phyloP scores from a whole-genome alignment of 2,797 vertebrate species.

The Melanotaenia maccullochi region DNA sequence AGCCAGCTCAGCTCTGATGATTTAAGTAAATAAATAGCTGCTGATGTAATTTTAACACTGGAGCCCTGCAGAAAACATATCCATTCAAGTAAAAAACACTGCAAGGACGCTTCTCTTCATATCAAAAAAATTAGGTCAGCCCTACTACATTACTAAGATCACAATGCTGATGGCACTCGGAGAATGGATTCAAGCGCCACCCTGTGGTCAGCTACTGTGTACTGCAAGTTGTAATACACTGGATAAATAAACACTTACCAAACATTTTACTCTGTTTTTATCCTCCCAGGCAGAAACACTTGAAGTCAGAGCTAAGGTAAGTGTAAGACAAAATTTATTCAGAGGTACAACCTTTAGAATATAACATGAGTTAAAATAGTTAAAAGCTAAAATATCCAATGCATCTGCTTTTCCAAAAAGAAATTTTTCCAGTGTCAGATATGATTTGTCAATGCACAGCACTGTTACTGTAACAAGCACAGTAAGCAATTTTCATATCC shows the following conservation, averaged over 20 bases:
- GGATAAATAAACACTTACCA: not conserved
- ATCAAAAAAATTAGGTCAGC: conserved; percentile 66
- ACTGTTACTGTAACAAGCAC: conserved; percentile 38
- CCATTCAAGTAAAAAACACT: conserved; percentile 29
- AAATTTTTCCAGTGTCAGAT: conserved; percentile 2
- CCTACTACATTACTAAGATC: conserved; percentile 25
- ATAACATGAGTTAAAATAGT: conserved; percentile 53
- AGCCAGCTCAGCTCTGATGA: not conserved
- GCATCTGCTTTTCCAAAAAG: conserved; percentile 12
- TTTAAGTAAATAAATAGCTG: not conserved
- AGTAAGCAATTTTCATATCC: not conserved
- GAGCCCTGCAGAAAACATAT: conserved; percentile 17
- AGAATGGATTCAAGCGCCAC: conserved; percentile 56
- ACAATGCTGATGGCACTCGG: conserved; percentile 9
- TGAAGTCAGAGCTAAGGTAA: not conserved
- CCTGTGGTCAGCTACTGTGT: conserved; percentile 48
- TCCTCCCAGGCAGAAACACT: not conserved
- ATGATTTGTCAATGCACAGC: conserved; percentile 31
- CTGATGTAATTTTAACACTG: not conserved
- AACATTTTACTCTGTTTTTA: not conserved
- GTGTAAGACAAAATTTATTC: not conserved
- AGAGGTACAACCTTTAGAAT: not conserved
- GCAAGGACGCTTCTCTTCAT: conserved; percentile 27
- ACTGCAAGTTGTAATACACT: not conserved
- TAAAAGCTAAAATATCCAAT: conserved; percentile 44